Evolutionary conservation across 2,797 vertebrate genomes (phyloP), one percentile per base, ranked within the genome.

Genomic region (Arrhamphus sclerolepis): DNA sequence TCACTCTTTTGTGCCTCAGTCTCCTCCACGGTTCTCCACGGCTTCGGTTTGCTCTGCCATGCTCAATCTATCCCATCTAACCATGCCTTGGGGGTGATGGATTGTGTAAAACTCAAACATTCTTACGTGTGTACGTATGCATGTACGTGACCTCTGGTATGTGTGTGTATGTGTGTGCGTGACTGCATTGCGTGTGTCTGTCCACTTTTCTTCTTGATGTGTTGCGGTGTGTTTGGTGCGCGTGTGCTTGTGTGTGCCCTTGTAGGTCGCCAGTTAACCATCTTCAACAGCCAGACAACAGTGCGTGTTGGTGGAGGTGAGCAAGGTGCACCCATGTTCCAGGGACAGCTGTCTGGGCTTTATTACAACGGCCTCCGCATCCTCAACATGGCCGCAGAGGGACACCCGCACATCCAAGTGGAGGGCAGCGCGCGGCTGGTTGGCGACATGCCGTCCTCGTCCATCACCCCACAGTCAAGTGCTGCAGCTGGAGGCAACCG

Each of bases 241-340:
- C 34, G 34, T 38, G 34, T 13, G 67, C 39, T 62, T 54, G 56
- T 21, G n/a, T 60, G 71, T 73, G 78, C 53, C 22, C 5, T 39
- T 66, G 78, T 94, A 99, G 98, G 98, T 84, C 97, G 98, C 81
- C 98, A 99, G 93, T 94, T 99, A 89, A 99, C 98, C 94, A 99
- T 99, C 94, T 99, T 99, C 95, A 99, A 99, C 95, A 99, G 98
- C 90, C 98, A 99, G 94, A 98, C 96, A 66, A 98, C 97, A 52
- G 98, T 99, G 92, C 96, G 95, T 73, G 98, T 99, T 68, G 98
- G 98, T 71, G 96, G 97, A 75, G 95, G 92, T 66, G 96, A 97
- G 77, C 90, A 89, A 64, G 75, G 85, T 0, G 88, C 93, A 46
- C 95, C 94, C 60, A 96, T 97, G 89, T 99, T 98, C 93, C 98